Evolutionary conservation across 2,888 invertebrate species (phyloP).

Genomic region (Orgyia antiqua): DNA sequence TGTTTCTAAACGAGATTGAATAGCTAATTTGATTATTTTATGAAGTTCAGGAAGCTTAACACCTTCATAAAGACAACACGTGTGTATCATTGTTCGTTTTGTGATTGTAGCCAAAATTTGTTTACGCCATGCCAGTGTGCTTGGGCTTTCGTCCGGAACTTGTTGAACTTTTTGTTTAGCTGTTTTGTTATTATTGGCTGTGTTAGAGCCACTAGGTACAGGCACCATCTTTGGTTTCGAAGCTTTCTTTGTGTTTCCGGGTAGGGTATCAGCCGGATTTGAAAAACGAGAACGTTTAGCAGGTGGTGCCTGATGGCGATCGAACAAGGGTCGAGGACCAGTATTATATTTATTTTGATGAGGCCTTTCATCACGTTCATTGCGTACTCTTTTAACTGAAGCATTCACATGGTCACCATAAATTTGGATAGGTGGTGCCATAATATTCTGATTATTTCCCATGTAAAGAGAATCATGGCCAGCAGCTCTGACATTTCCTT

Average conservation of each 20-base stretch:
- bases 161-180: background rate
- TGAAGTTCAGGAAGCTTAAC: background rate
- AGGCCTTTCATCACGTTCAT: background rate
- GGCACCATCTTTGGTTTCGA: background rate
- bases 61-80: background rate
- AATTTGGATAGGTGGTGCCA: background rate
- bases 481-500: too few species aligned
- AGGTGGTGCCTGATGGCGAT: background rate
- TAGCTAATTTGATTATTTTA: background rate
- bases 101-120: conserved; percentile 1
- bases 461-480: background rate
- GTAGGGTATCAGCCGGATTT: background rate
- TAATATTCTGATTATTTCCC: background rate
- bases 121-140: background rate
- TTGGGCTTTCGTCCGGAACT: background rate
- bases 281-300: conserved; percentile 3
- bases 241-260: background rate
- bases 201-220: background rate
- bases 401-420: background rate
- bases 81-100: background rate
- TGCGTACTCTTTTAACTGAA: background rate
- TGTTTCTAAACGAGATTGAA: background rate
- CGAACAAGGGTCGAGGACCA: background rate
- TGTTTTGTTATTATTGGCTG: background rate
- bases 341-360: background rate